A percentile compares a stretch with the other conserved stretches of the same genome.
phyloP scores from a whole-genome alignment of 2,113 vertebrate species.

The Caranx melampygus region DNA sequence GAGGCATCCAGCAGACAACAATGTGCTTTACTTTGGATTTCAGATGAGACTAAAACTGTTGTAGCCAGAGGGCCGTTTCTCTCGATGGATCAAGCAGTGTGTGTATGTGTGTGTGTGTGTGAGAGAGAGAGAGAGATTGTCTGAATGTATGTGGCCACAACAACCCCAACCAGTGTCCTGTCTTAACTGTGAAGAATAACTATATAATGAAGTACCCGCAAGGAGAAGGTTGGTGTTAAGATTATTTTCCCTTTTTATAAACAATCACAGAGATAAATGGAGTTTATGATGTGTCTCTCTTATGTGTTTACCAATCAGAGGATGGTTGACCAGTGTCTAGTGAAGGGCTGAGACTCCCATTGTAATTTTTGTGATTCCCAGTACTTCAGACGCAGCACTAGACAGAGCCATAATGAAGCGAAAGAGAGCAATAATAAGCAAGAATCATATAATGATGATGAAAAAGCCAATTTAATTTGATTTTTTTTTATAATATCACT shows the following conservation, averaged over 20 bases:
- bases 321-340: constrained; percentile 46
- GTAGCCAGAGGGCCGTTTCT: constrained; percentile 60
- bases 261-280: constrained; percentile 46
- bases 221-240: constrained; percentile 38
- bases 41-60: constrained; percentile 55
- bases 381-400: constrained; percentile 36
- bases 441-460: constrained; percentile 34
- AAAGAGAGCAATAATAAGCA: constrained; percentile 76
- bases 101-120: constrained; percentile 32
- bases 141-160: constrained; percentile 52
- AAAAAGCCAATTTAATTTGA: constrained; percentile 58
- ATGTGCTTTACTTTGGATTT: constrained; percentile 70
- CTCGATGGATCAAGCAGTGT: constrained; percentile 61
- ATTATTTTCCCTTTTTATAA: constrained; percentile 61
- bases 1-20: constrained; percentile 69
- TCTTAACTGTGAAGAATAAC: constrained; percentile 75
- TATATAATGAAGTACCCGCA: constrained; percentile 62
- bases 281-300: constrained; percentile 65
- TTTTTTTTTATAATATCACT: constrained; percentile 56
- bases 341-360: constrained; percentile 38
- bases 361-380: constrained; percentile 30
- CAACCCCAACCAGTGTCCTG: constrained; percentile 72
- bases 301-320: constrained; percentile 69
- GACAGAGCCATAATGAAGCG: constrained; percentile 45
- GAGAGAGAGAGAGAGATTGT: neutral